Evolutionary conservation across 53 echinoderm and acorn worm genomes (phyloP).

Genomic region (Mesocentrotus franciscanus): DNA sequence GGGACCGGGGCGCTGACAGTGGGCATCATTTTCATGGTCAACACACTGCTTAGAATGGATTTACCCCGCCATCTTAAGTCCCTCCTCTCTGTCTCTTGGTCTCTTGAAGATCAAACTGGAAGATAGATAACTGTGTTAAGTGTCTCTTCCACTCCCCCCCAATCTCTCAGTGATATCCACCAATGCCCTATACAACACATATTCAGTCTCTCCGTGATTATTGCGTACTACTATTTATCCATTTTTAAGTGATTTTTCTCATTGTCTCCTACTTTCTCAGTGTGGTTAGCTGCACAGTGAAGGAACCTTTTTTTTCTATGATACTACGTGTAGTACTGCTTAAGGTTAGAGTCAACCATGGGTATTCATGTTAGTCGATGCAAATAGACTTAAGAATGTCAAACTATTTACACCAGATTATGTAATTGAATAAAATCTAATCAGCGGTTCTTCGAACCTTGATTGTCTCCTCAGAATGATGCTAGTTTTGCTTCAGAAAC

Average conservation of each 20-base stretch:
- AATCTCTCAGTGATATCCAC: neutral
- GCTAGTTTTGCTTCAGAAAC: neutral
- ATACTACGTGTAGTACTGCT: neutral
- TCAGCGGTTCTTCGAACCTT: no score
- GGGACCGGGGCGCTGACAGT: conserved; percentile 51
- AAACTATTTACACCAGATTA: neutral
- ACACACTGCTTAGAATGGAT: conserved; percentile 19
- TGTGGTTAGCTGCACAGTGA: neutral
- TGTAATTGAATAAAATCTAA: no score
- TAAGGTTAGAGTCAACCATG: neutral
- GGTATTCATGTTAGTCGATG: no score
- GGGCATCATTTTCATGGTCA: conserved; percentile 49
- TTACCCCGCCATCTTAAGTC: neutral
- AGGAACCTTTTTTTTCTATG: neutral
- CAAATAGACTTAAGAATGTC: neutral
- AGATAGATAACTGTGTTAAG: conserved; percentile 18
- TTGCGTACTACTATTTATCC: neutral
- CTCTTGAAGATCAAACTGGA: neutral
- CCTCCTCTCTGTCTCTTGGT: neutral
- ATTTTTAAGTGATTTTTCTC: neutral
- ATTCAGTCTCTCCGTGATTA: neutral
- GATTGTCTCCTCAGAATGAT: neutral
- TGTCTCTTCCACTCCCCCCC: neutral
- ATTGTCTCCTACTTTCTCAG: neutral
- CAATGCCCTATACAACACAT: neutral